These are phyloP conservation scores for Nixonia krombeini DNA, from an alignment of 1,140 invertebrate species.

Conservation along the genomic window DNA sequence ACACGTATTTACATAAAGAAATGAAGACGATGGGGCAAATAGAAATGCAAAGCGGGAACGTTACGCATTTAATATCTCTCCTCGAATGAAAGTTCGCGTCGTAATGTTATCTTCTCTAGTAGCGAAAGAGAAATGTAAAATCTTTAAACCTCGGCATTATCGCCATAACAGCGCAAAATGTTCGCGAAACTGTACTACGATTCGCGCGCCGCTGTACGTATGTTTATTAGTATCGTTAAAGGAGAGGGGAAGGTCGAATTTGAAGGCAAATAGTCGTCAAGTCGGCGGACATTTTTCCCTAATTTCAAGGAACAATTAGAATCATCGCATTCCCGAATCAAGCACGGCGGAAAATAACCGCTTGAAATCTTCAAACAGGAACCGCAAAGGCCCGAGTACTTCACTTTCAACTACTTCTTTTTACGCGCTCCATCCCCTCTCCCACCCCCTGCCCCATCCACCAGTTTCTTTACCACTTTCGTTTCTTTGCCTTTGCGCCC, in stretches of 20 bases:
- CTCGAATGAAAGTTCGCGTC: slow-evolving; percentile 5
- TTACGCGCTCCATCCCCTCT: background rate
- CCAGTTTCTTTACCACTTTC: slow-evolving; percentile 41
- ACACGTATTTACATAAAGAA: slow-evolving; percentile 30
- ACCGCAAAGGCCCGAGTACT: slow-evolving; percentile 37
- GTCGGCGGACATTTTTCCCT: background rate
- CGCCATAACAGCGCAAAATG: too few species aligned
- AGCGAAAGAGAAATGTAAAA: too few species aligned
- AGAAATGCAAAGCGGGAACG: background rate
- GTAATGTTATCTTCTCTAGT: background rate
- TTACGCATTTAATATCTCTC: background rate
- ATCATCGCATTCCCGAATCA: slow-evolving; percentile 29
- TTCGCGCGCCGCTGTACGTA: too few species aligned
- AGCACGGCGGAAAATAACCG: slow-evolving; percentile 28
- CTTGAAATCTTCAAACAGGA: slow-evolving; percentile 22
- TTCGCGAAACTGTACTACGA: too few species aligned
- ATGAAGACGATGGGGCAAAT: slow-evolving; percentile 1
- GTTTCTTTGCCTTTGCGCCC: slow-evolving; percentile 34
- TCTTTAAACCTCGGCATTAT: too few species aligned
- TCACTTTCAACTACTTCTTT: slow-evolving; percentile 39
- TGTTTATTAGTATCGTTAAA: too few species aligned
- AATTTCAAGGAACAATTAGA: slow-evolving; percentile 21
- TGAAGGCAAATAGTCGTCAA: too few species aligned
- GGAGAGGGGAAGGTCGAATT: too few species aligned
- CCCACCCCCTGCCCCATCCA: background rate